phyloP scores from a whole-genome alignment of 2,888 invertebrate species.

The Aelia acuminata region DNA sequence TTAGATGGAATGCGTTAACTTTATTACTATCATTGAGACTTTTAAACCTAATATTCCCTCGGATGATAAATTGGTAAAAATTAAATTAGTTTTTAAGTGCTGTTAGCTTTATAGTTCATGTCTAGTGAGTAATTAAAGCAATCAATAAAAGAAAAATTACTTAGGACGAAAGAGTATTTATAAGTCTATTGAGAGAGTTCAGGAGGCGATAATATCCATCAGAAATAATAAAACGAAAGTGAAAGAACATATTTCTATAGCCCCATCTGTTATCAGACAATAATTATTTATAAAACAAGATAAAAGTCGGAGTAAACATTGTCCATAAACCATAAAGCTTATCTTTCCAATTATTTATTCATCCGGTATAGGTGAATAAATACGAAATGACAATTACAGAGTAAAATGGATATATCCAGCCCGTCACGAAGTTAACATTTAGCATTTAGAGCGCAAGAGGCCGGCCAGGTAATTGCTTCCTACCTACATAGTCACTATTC shows the following conservation, averaged over 20 bases:
- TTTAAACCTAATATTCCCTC: constrained; percentile 26
- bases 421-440: constrained; percentile 34
- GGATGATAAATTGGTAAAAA: constrained; percentile 59
- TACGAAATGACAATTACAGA: constrained; percentile 4
- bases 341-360: constrained; percentile 28
- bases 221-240: not conserved
- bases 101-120: constrained; percentile 59
- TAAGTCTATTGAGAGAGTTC: not conserved
- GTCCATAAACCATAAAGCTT: not conserved
- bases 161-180: not conserved
- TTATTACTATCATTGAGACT: constrained; percentile 54
- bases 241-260: not conserved
- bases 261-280: not conserved
- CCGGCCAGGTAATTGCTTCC: constrained; percentile 18
- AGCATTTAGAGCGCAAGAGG: constrained; percentile 25
- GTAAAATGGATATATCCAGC: not conserved
- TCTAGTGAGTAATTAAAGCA: constrained; percentile 53
- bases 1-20: constrained; percentile 31
- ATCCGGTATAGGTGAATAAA: not conserved
- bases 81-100: constrained; percentile 63
- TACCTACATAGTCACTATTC: not conserved
- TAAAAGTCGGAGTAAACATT: not conserved
- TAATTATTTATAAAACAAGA: not conserved
- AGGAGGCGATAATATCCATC: not conserved
- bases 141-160: constrained; percentile 40